Evolutionary conservation across 2,797 vertebrate genomes (phyloP), one percentile per base, ranked within the genome.

Genomic region (Myiotriccus ornatus): DNA sequence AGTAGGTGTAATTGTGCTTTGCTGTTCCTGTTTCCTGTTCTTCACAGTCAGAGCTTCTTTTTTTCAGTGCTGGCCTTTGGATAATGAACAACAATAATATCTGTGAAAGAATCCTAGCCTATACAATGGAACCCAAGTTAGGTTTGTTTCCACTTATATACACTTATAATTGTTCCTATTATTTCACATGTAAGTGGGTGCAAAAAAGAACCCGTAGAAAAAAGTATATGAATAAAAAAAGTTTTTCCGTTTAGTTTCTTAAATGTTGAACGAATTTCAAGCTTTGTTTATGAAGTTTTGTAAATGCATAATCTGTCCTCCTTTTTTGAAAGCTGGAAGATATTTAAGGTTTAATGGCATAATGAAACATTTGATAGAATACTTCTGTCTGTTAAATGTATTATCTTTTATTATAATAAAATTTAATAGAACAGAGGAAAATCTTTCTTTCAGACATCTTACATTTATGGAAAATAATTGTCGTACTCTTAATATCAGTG

Each of bases 401-500:
- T 96, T 60, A 65, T 30, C 34, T 77, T 86, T 90, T 86, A 27
- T 71, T 47, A 70, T 49, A 92, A 89, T 47, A 95, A 76, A 96
- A 92, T 56, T 65, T 91, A 91, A 62, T 87, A 62, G 20, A 79
- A 89, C 23, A 77, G 44, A 56, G 14, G 77, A 89, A 92, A 93
- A 69, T 83, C 10, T 86, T 92, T 92, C 64, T 88, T 76, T 62
- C 81, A 69, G 49, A 49, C 43, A 87, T 62, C 71, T 80, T 91
- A 46, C 17, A 5, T 82, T 70, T 92, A 57, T 11, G 14, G 63
- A 94, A 96, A 96, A 82, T 76, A 5, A 77, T 34, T 88, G 59
- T 73, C 88, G 76, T 76, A 56, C 35, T 92, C 88, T 93, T 89
- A 92, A 94, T 95, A 93, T 86, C 95, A 74, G 43, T 62, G 73